A percentile compares a stretch with the other conserved stretches of the same genome.
These are phyloP conservation scores for Pteronotus mesoamericanus DNA, from an alignment of 2,797 vertebrate species.

Conservation along the genomic window DNA sequence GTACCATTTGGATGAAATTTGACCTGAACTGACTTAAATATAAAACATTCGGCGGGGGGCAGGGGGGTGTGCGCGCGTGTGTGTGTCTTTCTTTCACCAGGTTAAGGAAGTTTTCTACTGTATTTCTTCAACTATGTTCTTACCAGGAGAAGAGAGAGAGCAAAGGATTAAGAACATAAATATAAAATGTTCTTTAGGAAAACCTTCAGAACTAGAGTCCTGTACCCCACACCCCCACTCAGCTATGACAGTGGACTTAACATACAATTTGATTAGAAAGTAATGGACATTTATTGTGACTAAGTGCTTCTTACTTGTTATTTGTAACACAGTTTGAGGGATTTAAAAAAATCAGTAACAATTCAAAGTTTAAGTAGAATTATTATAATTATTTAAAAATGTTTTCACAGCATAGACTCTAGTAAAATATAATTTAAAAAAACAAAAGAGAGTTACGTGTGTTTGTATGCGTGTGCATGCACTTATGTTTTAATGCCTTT, in stretches of 20 bases:
- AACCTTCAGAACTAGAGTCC: not conserved
- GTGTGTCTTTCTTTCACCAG: too few relatives aligned
- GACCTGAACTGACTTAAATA: not conserved
- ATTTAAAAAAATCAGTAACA: not conserved
- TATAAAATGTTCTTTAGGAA: not conserved
- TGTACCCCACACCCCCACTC: not conserved
- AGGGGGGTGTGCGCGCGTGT: too few relatives aligned
- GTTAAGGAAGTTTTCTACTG: too few relatives aligned
- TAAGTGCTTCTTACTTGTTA: not conserved
- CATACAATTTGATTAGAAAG: not conserved
- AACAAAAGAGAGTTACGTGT: not conserved
- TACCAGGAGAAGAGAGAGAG: too few relatives aligned
- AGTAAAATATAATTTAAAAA: not conserved
- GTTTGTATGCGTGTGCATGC: not conserved
- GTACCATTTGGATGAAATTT: not conserved
- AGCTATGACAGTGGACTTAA: not conserved
- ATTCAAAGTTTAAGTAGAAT: slow-evolving; percentile 7
- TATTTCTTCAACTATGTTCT: too few relatives aligned
- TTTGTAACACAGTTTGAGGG: not conserved
- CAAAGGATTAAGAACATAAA: too few relatives aligned
- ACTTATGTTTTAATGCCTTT: not conserved
- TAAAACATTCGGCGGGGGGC: too few relatives aligned
- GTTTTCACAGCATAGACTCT: not conserved
- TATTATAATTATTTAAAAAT: not conserved
- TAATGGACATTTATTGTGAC: not conserved